Percentiles rank a stretch among this genome's conserved stretches.
Evolutionary conservation across 2,888 invertebrate genomes (phyloP).

Genomic region (Tuberolachnus salignus): DNA sequence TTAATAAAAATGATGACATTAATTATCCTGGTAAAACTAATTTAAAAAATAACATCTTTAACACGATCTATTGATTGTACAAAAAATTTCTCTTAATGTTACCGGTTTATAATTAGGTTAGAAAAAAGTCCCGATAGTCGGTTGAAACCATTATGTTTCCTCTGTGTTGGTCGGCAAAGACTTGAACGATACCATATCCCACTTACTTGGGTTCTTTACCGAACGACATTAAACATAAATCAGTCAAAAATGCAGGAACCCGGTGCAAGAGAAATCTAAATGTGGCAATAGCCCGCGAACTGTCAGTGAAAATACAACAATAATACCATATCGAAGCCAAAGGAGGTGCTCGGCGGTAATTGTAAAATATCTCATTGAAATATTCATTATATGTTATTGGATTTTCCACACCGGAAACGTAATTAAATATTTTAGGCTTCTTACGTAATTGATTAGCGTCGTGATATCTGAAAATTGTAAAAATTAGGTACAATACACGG

Average conservation of each 20-base stretch:
- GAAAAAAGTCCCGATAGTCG: too few relatives aligned
- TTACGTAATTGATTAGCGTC: too few relatives aligned
- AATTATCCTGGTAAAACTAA: too few relatives aligned
- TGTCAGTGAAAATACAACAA: neutral
- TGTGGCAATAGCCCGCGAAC: neutral
- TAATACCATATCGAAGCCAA: neutral
- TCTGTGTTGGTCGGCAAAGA: too few relatives aligned
- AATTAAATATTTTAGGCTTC: too few relatives aligned
- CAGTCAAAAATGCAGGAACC: neutral
- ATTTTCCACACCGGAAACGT: neutral
- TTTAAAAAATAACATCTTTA: too few relatives aligned
- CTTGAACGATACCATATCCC: too few relatives aligned
- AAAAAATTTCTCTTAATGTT: too few relatives aligned
- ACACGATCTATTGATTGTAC: too few relatives aligned
- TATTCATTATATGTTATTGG: neutral
- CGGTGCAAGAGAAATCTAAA: neutral
- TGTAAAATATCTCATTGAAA: neutral
- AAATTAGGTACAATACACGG: neutral
- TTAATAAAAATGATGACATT: too few relatives aligned
- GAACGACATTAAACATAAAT: neutral
- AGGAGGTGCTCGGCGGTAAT: neutral
- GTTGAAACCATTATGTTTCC: too few relatives aligned
- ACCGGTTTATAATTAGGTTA: too few relatives aligned
- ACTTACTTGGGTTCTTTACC: conserved; percentile 17
- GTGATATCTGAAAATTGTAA: conserved; percentile 1